phyloP scores from a whole-genome alignment of 2,113 vertebrate species.

The Erpornis zantholeuca region DNA sequence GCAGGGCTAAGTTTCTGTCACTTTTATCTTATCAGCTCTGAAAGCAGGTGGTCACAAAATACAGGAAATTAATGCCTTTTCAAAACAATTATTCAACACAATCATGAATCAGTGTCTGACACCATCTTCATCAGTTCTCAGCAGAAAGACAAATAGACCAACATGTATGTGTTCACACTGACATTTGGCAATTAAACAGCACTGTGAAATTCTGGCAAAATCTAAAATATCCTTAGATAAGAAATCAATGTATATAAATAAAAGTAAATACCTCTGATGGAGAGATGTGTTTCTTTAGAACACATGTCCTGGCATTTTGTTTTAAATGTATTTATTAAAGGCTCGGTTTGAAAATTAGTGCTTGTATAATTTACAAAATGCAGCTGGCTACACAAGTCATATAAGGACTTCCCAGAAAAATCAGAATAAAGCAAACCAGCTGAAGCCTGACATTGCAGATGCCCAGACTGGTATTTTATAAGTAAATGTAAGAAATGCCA shows the following conservation, averaged over 20 bases:
- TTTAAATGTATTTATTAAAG: background rate
- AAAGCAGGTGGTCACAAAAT: background rate
- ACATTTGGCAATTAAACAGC: conserved; percentile 13
- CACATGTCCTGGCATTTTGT: background rate
- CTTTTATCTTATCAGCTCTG: background rate
- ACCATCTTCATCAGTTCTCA: conserved; percentile 41
- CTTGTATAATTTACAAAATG: background rate
- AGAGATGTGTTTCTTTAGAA: background rate
- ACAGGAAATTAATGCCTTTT: background rate
- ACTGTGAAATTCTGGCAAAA: conserved; percentile 1
- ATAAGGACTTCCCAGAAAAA: background rate
- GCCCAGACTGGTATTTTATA: background rate
- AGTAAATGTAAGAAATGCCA: background rate
- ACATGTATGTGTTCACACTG: background rate
- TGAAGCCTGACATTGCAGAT: background rate
- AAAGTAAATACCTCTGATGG: background rate
- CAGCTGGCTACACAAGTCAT: background rate
- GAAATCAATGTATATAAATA: background rate
- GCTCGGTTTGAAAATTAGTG: background rate
- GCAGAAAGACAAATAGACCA: conserved; percentile 36
- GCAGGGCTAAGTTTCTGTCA: background rate
- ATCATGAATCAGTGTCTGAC: conserved; percentile 8
- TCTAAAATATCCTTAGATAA: conserved; percentile 1
- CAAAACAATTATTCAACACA: conserved; percentile 5
- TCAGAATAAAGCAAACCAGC: conserved; percentile 5